Conservation (phyloP, 1,140 invertebrate genomes). For the Macrosteles quadrilineatus region DNA sequence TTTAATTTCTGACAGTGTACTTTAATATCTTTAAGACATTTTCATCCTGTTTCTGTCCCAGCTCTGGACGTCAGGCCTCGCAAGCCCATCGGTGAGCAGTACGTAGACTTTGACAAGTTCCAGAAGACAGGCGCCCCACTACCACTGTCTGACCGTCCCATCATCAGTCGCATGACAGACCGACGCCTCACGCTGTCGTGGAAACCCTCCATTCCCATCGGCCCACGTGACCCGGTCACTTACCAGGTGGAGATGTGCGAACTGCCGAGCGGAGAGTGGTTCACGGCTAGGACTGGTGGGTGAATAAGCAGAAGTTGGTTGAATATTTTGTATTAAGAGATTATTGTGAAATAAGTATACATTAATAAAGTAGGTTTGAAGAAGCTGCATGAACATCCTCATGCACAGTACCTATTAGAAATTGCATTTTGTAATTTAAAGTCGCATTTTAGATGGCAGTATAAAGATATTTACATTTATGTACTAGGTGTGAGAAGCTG, state of each 20-base stretch:
- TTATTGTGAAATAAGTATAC: too few relatives aligned
- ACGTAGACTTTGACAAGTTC: conserved; percentile 81
- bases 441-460: too few relatives aligned
- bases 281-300: conserved; percentile 69
- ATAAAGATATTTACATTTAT: too few relatives aligned
- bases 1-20: too few relatives aligned
- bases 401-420: too few relatives aligned
- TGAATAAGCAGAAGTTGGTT: not conserved
- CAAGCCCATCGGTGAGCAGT: conserved; percentile 75
- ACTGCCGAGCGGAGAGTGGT: conserved; percentile 85
- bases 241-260: conserved; percentile 95
- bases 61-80: conserved; percentile 69
- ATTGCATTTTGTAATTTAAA: too few relatives aligned
- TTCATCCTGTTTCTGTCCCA: conserved; percentile 45
- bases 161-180: conserved; percentile 87
- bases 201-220: conserved; percentile 84
- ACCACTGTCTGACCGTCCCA: conserved; percentile 82
- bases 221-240: conserved; percentile 80
- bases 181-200: conserved; percentile 82
- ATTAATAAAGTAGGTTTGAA: too few relatives aligned
- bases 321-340: too few relatives aligned
- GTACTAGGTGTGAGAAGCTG: conserved; percentile 71
- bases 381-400: too few relatives aligned
- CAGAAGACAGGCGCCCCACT: conserved; percentile 77
- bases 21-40: too few relatives aligned